phyloP scores from a whole-genome alignment of 1,140 invertebrate genomes.

The Hyposmocoma kahamanoa region DNA sequence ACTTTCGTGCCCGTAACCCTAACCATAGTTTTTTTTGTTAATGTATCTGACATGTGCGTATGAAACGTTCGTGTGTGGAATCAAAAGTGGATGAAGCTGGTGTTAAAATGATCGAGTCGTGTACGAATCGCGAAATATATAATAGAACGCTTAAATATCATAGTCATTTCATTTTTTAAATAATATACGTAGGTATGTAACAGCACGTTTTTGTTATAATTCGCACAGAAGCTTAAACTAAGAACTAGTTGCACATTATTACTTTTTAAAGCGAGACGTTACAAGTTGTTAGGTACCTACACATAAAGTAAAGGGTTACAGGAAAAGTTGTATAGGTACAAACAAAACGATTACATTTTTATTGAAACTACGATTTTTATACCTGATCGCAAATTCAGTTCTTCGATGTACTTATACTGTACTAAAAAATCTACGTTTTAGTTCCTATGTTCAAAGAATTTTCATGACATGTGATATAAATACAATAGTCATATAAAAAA shows the following conservation, averaged over 20 bases:
- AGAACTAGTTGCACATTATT: neutral
- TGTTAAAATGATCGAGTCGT: neutral
- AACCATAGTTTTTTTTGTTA: slow-evolving; percentile 28
- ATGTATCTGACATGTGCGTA: slow-evolving; percentile 26
- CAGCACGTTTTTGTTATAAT: neutral
- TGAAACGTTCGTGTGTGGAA: neutral
- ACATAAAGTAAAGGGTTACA: slow-evolving; percentile 8
- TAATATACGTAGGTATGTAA: slow-evolving; percentile 10
- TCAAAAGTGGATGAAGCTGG: slow-evolving; percentile 1
- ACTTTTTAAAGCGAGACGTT: slow-evolving; percentile 7
- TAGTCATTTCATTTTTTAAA: neutral
- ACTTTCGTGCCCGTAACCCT: slow-evolving; percentile 62
- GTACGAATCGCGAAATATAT: neutral
- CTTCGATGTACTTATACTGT: no score
- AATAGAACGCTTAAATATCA: neutral
- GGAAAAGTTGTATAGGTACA: slow-evolving; percentile 11
- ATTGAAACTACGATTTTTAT: no score
- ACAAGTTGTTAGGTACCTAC: slow-evolving; percentile 13
- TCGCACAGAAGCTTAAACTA: neutral
- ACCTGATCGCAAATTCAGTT: no score
- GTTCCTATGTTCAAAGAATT: no score
- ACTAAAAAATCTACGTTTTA: no score
- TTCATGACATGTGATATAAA: no score
- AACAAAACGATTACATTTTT: no score
- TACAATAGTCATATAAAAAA: no score